Conservation (phyloP, 2,797 vertebrate species). For the Trichosurus vulpecula region DNA sequence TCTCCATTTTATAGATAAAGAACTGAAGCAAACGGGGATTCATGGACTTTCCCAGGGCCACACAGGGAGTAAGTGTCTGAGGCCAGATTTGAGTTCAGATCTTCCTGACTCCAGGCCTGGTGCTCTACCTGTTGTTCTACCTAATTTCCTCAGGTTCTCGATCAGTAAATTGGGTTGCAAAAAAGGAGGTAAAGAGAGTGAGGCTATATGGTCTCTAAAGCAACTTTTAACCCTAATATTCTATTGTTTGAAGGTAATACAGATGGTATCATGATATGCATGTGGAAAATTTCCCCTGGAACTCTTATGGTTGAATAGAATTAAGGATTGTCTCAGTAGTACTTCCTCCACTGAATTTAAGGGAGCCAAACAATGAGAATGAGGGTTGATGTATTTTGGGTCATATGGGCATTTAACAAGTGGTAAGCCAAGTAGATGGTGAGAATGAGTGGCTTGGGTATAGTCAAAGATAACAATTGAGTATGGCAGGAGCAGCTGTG, state of each 20-base stretch:
- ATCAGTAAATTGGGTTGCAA: neutral
- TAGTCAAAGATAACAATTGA: neutral
- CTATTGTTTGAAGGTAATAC: neutral
- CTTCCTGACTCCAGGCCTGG: too few relatives aligned
- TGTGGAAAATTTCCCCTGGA: neutral
- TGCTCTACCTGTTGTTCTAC: too few relatives aligned
- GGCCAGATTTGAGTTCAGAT: too few relatives aligned
- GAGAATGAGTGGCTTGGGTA: neutral
- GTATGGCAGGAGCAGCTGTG: neutral
- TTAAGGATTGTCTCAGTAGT: neutral
- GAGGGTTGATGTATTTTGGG: neutral
- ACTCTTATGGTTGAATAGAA: too few relatives aligned
- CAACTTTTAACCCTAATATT: neutral
- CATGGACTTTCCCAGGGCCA: neutral
- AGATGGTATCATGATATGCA: neutral
- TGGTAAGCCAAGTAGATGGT: neutral
- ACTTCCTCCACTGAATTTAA: neutral
- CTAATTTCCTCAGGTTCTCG: neutral
- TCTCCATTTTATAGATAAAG: neutral
- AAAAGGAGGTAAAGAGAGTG: neutral
- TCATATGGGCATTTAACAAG: neutral
- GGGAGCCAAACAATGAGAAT: neutral
- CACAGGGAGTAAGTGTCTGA: too few relatives aligned
- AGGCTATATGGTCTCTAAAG: too few relatives aligned
- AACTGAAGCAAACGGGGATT: neutral